A percentile compares a stretch with the other conserved stretches of the same genome.
Conservation (phyloP, 2,797 vertebrate species). For the Prionace glauca region DNA sequence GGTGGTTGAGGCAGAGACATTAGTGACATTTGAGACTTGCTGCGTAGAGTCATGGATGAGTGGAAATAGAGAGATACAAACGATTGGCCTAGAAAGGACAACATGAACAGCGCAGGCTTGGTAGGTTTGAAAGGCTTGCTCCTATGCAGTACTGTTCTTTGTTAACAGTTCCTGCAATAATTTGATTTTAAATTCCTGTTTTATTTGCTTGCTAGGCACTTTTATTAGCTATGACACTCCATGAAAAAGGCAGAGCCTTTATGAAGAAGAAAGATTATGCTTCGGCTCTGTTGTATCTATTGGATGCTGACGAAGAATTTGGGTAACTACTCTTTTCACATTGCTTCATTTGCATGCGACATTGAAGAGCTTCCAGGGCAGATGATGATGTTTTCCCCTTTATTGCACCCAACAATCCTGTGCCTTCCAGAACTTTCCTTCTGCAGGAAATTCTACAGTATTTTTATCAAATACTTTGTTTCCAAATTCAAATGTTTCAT, state of each 20-base stretch:
- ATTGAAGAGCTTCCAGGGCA: not conserved
- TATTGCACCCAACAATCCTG: not conserved
- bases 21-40: too few relatives aligned
- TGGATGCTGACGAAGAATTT: conserved; percentile 85
- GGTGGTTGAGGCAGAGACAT: too few relatives aligned
- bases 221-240: conserved; percentile 87
- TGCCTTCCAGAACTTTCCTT: not conserved
- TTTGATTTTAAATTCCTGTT: conserved; percentile 20
- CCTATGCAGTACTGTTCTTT: too few relatives aligned
- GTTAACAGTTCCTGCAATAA: not conserved
- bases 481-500: not conserved
- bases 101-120: too few relatives aligned
- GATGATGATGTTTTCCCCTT: not conserved
- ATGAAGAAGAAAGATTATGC: conserved; percentile 86
- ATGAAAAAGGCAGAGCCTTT: conserved; percentile 88
- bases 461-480: not conserved
- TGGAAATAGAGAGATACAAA: too few relatives aligned
- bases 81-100: too few relatives aligned
- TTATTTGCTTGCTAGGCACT: conserved; percentile 66
- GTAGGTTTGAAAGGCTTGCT: too few relatives aligned
- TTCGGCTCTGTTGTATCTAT: conserved; percentile 72
- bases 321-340: conserved; percentile 56
- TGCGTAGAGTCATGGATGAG: too few relatives aligned
- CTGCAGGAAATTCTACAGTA: not conserved
- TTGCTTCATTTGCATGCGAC: not conserved